phyloP scores from a whole-genome alignment of 2,113 vertebrate species.

The Zootoca vivipara region DNA sequence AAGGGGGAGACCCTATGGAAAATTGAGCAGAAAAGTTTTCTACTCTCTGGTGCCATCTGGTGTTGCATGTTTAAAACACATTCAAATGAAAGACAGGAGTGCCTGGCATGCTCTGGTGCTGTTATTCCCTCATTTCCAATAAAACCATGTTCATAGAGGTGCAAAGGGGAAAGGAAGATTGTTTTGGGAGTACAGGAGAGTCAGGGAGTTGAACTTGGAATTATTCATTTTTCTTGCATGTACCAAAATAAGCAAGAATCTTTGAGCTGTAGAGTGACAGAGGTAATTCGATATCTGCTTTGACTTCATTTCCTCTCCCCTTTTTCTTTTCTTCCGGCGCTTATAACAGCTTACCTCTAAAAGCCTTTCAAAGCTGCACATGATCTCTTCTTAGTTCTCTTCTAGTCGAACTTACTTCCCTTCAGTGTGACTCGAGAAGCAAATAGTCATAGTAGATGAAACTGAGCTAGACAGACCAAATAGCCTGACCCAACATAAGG shows the following conservation, averaged over 20 bases:
- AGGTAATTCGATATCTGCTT: neutral
- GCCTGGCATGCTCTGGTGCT: no score
- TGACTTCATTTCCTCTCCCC: no score
- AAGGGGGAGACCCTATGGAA: no score
- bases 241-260: neutral
- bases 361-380: constrained; percentile 34
- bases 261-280: neutral
- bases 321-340: neutral
- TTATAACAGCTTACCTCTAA: constrained; percentile 3
- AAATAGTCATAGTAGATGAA: no score
- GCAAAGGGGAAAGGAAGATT: neutral
- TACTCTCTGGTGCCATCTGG: no score
- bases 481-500: no score
- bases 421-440: neutral
- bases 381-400: constrained; percentile 19
- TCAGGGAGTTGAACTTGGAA: neutral
- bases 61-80: no score
- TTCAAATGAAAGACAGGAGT: no score
- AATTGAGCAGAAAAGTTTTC: no score
- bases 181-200: neutral
- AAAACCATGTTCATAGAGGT: neutral
- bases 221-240: neutral
- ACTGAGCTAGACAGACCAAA: no score
- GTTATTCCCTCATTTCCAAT: no score
- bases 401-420: constrained; percentile 8